Percentiles rank a stretch among this genome's conserved stretches.
Conservation (phyloP, 30 jellyfish, hydroid and myxozoan species). For the Turritopsis dohrnii region DNA sequence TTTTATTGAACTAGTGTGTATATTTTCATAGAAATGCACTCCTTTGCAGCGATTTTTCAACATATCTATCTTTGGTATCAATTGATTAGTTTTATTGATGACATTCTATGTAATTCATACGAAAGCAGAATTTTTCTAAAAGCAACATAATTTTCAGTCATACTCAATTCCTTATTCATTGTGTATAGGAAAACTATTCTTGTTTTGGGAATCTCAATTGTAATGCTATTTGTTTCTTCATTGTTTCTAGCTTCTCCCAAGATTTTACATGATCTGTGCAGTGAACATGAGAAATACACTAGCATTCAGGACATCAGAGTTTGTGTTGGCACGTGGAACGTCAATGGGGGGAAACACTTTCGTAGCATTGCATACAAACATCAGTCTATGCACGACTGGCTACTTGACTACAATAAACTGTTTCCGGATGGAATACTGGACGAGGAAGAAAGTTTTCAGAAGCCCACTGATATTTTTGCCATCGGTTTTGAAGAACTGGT, state of each 20-base stretch:
- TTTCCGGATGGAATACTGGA: constrained; percentile 90
- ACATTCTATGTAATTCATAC: too few relatives aligned
- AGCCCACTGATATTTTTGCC: constrained; percentile 84
- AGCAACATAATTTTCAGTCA: too few relatives aligned
- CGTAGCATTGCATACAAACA: constrained; percentile 98
- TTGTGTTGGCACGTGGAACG: constrained; percentile 98
- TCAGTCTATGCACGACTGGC: constrained; percentile 98
- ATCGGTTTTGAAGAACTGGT: constrained; percentile 96
- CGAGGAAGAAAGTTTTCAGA: constrained; percentile 44
- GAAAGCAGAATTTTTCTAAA: too few relatives aligned
- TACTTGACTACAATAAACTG: constrained; percentile 60
- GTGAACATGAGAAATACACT: constrained; percentile 58
- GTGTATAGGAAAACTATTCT: too few relatives aligned
- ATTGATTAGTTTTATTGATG: too few relatives aligned
- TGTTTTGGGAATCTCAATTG: neutral
- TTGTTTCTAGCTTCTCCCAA: constrained; percentile 72
- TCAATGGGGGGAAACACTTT: constrained; percentile 97
- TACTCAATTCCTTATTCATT: too few relatives aligned
- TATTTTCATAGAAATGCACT: too few relatives aligned
- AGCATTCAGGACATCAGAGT: constrained; percentile 56
- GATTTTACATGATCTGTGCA: constrained; percentile 73
- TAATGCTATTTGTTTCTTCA: neutral
- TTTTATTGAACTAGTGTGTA: too few relatives aligned
- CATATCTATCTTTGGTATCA: too few relatives aligned
- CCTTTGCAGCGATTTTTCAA: too few relatives aligned